Percentiles rank a stretch among this genome's conserved stretches.
Evolutionary conservation across 2,797 vertebrate genomes (phyloP).

Genomic region (Tenualosa ilisha): DNA sequence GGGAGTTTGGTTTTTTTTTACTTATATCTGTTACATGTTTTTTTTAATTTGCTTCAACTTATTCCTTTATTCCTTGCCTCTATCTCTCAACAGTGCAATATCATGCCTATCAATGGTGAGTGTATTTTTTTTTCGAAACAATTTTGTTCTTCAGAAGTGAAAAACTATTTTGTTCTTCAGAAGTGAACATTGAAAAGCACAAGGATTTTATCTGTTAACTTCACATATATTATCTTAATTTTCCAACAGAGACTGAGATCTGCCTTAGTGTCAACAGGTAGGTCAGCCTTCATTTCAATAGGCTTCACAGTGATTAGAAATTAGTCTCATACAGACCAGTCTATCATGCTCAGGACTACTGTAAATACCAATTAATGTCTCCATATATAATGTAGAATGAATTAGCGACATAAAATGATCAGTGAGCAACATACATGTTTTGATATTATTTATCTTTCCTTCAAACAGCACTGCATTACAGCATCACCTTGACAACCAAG

Average conservation of each 20-base stretch:
- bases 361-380: no score
- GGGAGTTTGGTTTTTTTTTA: no score
- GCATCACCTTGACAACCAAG: constrained; percentile 8
- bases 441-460: background rate
- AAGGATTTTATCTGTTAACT: background rate
- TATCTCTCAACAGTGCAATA: constrained; percentile 56
- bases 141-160: no score
- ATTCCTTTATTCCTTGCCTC: no score
- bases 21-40: no score
- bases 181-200: background rate
- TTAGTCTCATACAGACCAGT: no score
- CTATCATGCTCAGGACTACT: no score
- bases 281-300: constrained; percentile 23
- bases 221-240: background rate
- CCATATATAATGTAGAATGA: no score
- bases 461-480: constrained; percentile 37
- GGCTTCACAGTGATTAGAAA: no score
- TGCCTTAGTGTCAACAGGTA: constrained; percentile 69
- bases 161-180: background rate
- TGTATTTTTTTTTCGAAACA: background rate
- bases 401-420: background rate
- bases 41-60: no score
- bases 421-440: background rate
- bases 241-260: constrained; percentile 55
- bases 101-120: constrained; percentile 62